Evolutionary conservation across 2,888 invertebrate genomes (phyloP), one percentile per base, ranked within the genome.

Genomic region (Ormia ochracea): DNA sequence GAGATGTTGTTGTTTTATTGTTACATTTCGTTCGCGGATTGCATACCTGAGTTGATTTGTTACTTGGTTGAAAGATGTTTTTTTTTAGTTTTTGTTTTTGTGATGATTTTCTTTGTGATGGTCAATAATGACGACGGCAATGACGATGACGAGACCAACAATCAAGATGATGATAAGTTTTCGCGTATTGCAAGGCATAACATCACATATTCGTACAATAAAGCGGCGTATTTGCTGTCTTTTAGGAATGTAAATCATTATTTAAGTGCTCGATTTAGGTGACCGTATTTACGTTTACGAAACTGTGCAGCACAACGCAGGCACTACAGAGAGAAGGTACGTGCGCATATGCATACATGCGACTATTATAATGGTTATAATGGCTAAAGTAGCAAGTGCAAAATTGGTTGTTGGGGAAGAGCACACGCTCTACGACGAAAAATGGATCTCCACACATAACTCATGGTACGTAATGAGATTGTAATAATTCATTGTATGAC

Each of bases 391-490:
- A 54, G 58, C 56, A 66, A 68, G 54, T 76, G 66, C 36, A 66
- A 43, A 36, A 36, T 17, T 45, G 59, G 28, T 43, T 59, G 54
- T 36, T 61, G 41, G 43, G 26, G 43, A 61, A 77, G 69, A 77
- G 69, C 76, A 70, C 68, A 75, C 73, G 81, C 78, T 78, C 82
- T 79, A 82, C 82, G 83, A 82, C 82, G 86, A 88, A 88, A 87
- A 87, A 86, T 88, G 87, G 87, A 87, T 87, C 87, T 84, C 85
- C 83, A 86, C 83, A 87, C 87, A 87, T 87, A 87, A 87, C 87
- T 87, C 88, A 87, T 88, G 86, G 87, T 88, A 87, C 87, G 87
- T 87, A 87, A 87, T 87, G 87, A 87, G 88, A 86, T 88, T 87
- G 86, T 86, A 87, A 87, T 87, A 87, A 88, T 87, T 87, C 87